Percentiles rank a stretch among this genome's conserved stretches.
Evolutionary conservation across 2,113 vertebrate species (phyloP).

Genomic region (Sinocyclocheilus anophthalmus): DNA sequence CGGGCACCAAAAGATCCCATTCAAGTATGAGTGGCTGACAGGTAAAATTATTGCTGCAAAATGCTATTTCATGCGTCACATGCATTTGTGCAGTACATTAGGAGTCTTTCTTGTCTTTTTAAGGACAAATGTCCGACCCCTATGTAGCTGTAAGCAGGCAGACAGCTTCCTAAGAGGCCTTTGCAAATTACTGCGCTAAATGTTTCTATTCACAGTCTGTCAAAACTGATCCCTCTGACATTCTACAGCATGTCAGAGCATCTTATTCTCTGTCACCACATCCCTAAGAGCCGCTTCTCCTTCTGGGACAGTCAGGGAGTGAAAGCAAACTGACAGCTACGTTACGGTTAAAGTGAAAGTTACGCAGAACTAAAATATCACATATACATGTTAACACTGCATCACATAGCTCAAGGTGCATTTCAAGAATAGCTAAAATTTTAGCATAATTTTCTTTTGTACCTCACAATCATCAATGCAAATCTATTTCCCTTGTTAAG

Average conservation of each 20-base stretch:
- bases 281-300: background rate
- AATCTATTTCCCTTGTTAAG: too few relatives aligned
- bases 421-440: background rate
- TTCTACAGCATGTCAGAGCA: conserved; percentile 21
- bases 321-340: background rate
- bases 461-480: background rate
- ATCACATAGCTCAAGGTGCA: background rate
- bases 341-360: background rate
- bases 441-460: background rate
- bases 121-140: background rate
- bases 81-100: background rate
- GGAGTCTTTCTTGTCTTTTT: background rate
- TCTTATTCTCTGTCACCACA: conserved; percentile 17
- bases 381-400: background rate
- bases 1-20: background rate
- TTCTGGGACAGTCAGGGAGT: background rate
- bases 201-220: conserved; percentile 39
- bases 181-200: conserved; percentile 24
- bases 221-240: conserved; percentile 34
- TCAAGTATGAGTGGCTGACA: background rate
- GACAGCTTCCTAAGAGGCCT: background rate
- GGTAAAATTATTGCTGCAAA: background rate
- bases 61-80: background rate
- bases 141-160: conserved; percentile 10
- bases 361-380: background rate